Evolutionary conservation across 1,140 invertebrate genomes (phyloP).

Genomic region (Bombyx mori): DNA sequence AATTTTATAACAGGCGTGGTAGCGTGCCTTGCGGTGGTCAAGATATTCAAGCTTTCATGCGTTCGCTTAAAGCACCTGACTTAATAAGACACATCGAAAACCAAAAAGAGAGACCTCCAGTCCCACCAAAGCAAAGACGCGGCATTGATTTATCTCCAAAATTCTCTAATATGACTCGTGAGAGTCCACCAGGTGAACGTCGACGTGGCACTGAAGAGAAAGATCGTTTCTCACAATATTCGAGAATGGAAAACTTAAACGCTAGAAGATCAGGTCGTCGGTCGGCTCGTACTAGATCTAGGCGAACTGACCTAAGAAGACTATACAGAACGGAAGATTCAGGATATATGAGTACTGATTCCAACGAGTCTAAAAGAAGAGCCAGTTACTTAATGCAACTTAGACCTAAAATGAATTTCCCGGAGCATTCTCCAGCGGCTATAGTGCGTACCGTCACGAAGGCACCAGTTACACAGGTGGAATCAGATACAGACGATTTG

Average conservation of each 20-base stretch:
- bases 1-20: constrained; percentile 43
- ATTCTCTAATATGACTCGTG: constrained; percentile 25
- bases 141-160: constrained; percentile 33
- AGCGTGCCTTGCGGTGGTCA: constrained; percentile 41
- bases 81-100: constrained; percentile 31
- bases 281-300: constrained; percentile 50
- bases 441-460: constrained; percentile 20
- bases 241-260: constrained; percentile 44
- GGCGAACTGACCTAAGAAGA: constrained; percentile 57
- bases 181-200: constrained; percentile 48
- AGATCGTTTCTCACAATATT: constrained; percentile 41
- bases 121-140: constrained; percentile 72
- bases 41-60: constrained; percentile 35
- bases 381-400: constrained; percentile 61
- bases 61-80: constrained; percentile 34
- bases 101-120: constrained; percentile 44
- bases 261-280: constrained; percentile 51
- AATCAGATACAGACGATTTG: constrained; percentile 62
- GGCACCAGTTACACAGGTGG: constrained; percentile 36
- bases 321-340: constrained; percentile 73
- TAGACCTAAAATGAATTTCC: constrained; percentile 39
- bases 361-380: constrained; percentile 71
- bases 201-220: constrained; percentile 45
- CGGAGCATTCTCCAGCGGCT: constrained; percentile 27
- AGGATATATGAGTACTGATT: constrained; percentile 80